phyloP scores from a whole-genome alignment of 2,797 vertebrate genomes.

The Hylomyscus alleni region DNA sequence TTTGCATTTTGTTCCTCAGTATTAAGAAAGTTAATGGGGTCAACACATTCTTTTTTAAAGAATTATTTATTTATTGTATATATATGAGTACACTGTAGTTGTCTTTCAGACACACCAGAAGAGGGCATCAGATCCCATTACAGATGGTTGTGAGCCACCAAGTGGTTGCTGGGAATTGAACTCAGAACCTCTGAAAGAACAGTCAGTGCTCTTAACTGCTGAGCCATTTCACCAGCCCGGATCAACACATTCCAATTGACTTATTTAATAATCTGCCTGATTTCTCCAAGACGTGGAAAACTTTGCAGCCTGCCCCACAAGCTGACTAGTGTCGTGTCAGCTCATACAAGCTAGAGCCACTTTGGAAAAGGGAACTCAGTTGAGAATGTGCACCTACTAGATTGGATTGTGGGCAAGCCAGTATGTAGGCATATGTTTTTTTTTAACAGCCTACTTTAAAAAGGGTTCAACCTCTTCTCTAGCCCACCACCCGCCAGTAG shows the following conservation, averaged over 20 bases:
- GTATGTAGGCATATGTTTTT: background rate
- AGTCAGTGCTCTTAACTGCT: too few species aligned
- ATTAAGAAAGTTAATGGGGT: conserved; percentile 49
- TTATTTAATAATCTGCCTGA: conserved; percentile 27
- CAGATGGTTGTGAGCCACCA: too few species aligned
- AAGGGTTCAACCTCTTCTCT: background rate
- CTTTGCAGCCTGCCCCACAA: background rate
- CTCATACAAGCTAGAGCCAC: background rate
- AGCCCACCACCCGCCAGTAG: background rate
- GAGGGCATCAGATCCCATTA: too few species aligned
- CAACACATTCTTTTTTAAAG: background rate
- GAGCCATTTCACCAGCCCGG: too few species aligned
- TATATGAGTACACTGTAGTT: too few species aligned
- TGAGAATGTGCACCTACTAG: background rate
- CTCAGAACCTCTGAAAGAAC: too few species aligned
- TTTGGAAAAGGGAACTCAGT: background rate
- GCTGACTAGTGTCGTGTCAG: background rate
- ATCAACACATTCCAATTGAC: conserved; percentile 20
- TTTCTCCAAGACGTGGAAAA: conserved; percentile 68
- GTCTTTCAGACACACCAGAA: too few species aligned
- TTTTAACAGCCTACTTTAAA: background rate
- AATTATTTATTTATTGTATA: too few species aligned
- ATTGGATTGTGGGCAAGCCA: background rate
- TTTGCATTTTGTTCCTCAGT: conserved; percentile 5
- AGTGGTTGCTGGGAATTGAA: too few species aligned